Evolutionary conservation across 2,888 invertebrate genomes (phyloP), one percentile per base, ranked within the genome.

Genomic region (Bugulina stolonifera): DNA sequence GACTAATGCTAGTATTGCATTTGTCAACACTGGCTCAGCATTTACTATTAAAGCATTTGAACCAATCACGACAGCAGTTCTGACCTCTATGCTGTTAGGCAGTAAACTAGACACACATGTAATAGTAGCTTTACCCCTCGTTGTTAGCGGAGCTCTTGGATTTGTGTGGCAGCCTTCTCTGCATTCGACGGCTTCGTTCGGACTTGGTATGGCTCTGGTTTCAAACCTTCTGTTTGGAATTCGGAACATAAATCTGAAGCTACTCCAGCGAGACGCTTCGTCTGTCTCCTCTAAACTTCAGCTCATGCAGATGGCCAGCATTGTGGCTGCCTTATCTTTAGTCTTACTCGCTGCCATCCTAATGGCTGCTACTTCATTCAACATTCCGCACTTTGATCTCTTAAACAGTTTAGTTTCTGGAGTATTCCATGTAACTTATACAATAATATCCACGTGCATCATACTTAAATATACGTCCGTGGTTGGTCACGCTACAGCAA

Each of bases 1-100:
- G 18, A 77, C 77, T n/a, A 77, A 77, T 69, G 54, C 64, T 34
- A 77, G 77, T 72, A 72, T 77, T 75, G 72, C 75, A 10, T 69
- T 75, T n/a, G 74, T 75, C 54, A 69, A 73, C 52, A 75, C 77
- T 0, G 75, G 76, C 10, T 76, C 77, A 18, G 77, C 77, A 34
- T 73, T 77, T 71, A 76, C 77, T 34, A 73, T 77, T 54, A 77
- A 77, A 73, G 64, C 77, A 54, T 72, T 76, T 73, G 77, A 77
- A 55, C 77, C 77, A 52, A 72, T 76, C 43, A 75, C 75, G 1
- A 75, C 75, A 2, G 76, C 77, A 0, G 10, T 76, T 18, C 69
- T 74, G 23, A 75, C 76, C 58, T 72, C 54, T 1, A 0, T 75
- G 54, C 22, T 76, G 35, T 69, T 75, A 14, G 75, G 74, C 5